Evolutionary conservation across 1,140 invertebrate genomes (phyloP).

Genomic region (Drosophila dunni): DNA sequence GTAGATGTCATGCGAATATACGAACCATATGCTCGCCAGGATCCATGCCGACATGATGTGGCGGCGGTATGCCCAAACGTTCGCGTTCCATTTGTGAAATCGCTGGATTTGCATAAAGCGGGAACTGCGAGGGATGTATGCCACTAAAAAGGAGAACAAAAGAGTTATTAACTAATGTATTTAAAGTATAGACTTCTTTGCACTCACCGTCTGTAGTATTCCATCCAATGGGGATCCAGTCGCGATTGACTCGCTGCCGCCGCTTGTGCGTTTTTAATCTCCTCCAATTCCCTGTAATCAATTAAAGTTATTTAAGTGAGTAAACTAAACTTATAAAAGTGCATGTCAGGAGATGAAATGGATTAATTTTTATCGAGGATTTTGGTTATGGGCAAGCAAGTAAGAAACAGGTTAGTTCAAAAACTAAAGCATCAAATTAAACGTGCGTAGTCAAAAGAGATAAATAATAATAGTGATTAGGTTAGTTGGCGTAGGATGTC

Average conservation of each 20-base stretch:
- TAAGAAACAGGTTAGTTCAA: conserved; percentile 34
- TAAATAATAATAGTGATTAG: conserved; percentile 13
- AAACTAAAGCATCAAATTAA: conserved; percentile 42
- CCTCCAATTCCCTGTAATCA: conserved; percentile 89
- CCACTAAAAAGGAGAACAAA: conserved; percentile 84
- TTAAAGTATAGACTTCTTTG: not conserved
- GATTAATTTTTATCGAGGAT: conserved; percentile 29
- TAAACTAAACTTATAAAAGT: not conserved
- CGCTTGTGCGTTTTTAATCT: conserved; percentile 90
- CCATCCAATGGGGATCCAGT: conserved; percentile 96
- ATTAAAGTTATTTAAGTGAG: conserved; percentile 1
- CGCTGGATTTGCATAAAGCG: conserved; percentile 87
- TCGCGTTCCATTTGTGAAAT: conserved; percentile 94
- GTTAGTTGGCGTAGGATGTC: conserved; percentile 25
- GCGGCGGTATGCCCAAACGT: conserved; percentile 90
- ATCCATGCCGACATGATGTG: conserved; percentile 87
- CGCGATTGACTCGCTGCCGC: conserved; percentile 86
- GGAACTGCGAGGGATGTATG: conserved; percentile 87
- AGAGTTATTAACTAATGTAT: conserved; percentile 48
- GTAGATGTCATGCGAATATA: conserved; percentile 79
- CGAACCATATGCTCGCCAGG: conserved; percentile 87
- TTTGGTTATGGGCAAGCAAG: conserved; percentile 48
- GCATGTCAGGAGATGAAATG: not conserved
- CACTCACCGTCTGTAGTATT: conserved; percentile 91
- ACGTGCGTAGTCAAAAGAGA: conserved; percentile 35